These are phyloP conservation scores for Diadegma fenestrale DNA, from an alignment of 2,888 invertebrate species.

Conservation along the genomic window DNA sequence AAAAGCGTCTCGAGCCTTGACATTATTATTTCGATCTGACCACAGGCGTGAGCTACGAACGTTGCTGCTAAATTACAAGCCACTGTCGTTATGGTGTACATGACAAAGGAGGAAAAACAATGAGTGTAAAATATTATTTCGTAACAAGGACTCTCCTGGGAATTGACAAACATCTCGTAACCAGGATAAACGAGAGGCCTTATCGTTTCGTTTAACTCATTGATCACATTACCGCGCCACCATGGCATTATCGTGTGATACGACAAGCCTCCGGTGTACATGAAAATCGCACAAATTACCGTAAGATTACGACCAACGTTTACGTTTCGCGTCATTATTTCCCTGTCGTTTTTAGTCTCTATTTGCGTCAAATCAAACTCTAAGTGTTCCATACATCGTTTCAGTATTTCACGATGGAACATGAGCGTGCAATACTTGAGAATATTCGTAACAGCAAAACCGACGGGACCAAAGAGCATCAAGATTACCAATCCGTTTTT, in stretches of 20 bases:
- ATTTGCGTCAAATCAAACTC: slow-evolving; percentile 56
- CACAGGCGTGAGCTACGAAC: slow-evolving; percentile 73
- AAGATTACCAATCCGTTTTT: slow-evolving; percentile 22
- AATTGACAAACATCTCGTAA: slow-evolving; percentile 57
- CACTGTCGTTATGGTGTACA: slow-evolving; percentile 65
- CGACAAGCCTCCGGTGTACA: slow-evolving; percentile 55
- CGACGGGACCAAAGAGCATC: slow-evolving; percentile 53
- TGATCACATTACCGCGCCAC: slow-evolving; percentile 23
- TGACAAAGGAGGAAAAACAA: slow-evolving; percentile 60
- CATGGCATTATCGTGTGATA: slow-evolving; percentile 55
- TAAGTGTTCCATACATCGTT: slow-evolving; percentile 47
- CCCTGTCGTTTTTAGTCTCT: slow-evolving; percentile 57
- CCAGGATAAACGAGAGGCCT: slow-evolving; percentile 61
- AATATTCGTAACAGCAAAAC: slow-evolving; percentile 45
- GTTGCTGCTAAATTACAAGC: slow-evolving; percentile 70
- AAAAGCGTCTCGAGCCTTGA: slow-evolving; percentile 52
- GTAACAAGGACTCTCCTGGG: slow-evolving; percentile 68
- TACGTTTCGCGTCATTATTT: slow-evolving; percentile 55
- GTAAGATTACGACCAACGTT: slow-evolving; percentile 53
- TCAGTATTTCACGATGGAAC: slow-evolving; percentile 25
- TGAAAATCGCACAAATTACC: slow-evolving; percentile 48
- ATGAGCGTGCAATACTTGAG: slow-evolving; percentile 50
- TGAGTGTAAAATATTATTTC: slow-evolving; percentile 70
- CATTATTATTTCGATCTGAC: slow-evolving; percentile 70
- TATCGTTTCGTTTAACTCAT: slow-evolving; percentile 52